Conservation (phyloP, 2,113 vertebrate genomes). For the Platichthys stellatus region DNA sequence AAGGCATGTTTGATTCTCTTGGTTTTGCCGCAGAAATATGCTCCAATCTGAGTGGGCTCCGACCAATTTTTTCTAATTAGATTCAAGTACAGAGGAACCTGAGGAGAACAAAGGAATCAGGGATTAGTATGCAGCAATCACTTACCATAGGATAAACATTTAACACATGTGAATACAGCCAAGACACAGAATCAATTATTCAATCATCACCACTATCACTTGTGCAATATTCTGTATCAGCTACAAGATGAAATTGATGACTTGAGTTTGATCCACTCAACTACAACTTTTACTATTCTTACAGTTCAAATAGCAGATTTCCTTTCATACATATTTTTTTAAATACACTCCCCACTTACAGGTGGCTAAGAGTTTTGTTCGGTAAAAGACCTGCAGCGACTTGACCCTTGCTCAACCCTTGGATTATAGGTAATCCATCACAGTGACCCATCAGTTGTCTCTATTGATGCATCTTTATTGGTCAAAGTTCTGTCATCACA, state of each 20-base stretch:
- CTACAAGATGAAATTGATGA: not conserved
- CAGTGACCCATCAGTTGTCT: slow-evolving; percentile 1
- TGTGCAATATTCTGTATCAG: slow-evolving; percentile 8
- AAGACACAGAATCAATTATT: not conserved
- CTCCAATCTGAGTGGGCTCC: slow-evolving; percentile 72
- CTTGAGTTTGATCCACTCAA: not conserved
- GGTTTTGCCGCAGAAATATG: slow-evolving; percentile 66
- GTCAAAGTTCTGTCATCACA: slow-evolving; percentile 10
- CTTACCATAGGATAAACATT: not conserved
- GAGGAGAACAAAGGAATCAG: not conserved
- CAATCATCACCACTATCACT: not conserved
- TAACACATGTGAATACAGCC: not conserved
- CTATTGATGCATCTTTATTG: slow-evolving; percentile 10
- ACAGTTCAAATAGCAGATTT: not conserved
- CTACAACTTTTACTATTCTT: not conserved
- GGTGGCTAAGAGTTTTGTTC: not conserved
- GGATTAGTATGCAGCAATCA: not conserved
- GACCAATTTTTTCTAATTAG: slow-evolving; percentile 63
- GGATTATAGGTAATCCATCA: not conserved
- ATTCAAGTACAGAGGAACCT: slow-evolving; percentile 74
- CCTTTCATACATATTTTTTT: no score
- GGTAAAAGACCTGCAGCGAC: not conserved
- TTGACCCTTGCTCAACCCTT: slow-evolving; percentile 7
- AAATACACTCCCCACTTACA: not conserved
- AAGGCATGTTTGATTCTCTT: slow-evolving; percentile 77